These are phyloP conservation scores for Galeruca laticollis DNA, from an alignment of 2,888 invertebrate species.

Conservation along the genomic window DNA sequence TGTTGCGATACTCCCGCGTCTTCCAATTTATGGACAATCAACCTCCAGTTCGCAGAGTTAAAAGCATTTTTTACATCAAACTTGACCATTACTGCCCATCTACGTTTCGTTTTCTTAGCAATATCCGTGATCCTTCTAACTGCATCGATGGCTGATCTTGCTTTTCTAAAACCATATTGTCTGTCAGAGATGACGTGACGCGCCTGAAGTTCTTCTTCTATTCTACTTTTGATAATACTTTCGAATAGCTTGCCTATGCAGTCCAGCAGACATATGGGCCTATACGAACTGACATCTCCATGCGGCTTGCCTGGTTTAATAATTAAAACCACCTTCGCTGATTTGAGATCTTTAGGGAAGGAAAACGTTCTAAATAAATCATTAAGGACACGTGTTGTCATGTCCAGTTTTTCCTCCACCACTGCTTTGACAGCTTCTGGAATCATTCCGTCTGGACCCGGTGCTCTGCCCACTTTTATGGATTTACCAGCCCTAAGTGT, in stretches of 20 bases:
- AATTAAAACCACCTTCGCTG: slow-evolving; percentile 25
- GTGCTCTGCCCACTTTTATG: too few species aligned
- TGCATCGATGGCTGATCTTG: too few species aligned
- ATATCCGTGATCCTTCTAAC: too few species aligned
- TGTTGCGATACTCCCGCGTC: slow-evolving; percentile 8
- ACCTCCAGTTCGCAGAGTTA: slow-evolving; percentile 40
- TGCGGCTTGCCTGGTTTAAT: slow-evolving; percentile 15
- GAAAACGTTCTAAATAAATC: not conserved
- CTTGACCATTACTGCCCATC: not conserved
- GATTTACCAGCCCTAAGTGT: too few species aligned
- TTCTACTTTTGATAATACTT: slow-evolving; percentile 20
- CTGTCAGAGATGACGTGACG: too few species aligned
- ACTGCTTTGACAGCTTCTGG: too few species aligned
- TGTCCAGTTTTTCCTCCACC: too few species aligned
- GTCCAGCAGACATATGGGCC: slow-evolving; percentile 36
- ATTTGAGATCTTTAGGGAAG: slow-evolving; percentile 30
- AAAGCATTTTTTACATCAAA: slow-evolving; percentile 30
- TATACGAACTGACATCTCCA: not conserved
- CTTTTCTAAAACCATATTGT: too few species aligned
- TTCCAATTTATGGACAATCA: slow-evolving; percentile 16
- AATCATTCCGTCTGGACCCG: too few species aligned
- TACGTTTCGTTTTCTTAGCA: too few species aligned
- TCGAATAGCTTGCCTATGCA: slow-evolving; percentile 26
- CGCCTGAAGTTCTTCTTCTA: slow-evolving; percentile 20
- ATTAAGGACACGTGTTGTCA: too few species aligned